Evolutionary conservation across 1,140 invertebrate genomes (phyloP).

Genomic region (Zaprionus gabonicus): DNA sequence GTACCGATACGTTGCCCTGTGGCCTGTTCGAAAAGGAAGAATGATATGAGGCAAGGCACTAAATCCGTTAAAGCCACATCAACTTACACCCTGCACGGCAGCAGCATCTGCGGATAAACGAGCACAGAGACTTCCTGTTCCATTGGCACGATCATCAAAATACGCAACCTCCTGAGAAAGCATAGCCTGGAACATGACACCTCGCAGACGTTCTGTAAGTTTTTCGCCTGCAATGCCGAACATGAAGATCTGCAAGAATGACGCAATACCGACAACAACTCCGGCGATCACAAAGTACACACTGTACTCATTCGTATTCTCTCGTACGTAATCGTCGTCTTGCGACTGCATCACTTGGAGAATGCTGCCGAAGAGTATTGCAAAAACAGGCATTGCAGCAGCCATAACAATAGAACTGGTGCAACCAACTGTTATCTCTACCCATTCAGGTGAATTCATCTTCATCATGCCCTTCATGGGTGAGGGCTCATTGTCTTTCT

Average conservation of each 20-base stretch:
- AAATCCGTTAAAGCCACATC: not conserved
- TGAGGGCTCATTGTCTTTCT: constrained; percentile 63
- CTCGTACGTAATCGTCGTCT: constrained; percentile 85
- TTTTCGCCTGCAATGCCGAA: constrained; percentile 89
- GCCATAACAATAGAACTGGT: constrained; percentile 89
- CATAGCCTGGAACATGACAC: constrained; percentile 88
- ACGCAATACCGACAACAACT: constrained; percentile 87
- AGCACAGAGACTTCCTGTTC: constrained; percentile 89
- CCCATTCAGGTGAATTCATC: constrained; percentile 91
- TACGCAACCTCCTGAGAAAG: constrained; percentile 90
- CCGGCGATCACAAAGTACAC: constrained; percentile 88
- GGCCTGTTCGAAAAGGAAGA: constrained; percentile 85
- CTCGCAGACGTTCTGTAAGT: constrained; percentile 88
- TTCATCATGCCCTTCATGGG: constrained; percentile 86
- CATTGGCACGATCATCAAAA: constrained; percentile 90
- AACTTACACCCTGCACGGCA: constrained; percentile 90
- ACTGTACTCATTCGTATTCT: constrained; percentile 86
- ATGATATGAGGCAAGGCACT: no score
- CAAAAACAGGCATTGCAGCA: constrained; percentile 90
- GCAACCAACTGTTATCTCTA: constrained; percentile 88
- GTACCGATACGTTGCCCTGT: constrained; percentile 90
- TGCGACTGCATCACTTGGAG: constrained; percentile 86
- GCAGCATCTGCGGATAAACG: constrained; percentile 90
- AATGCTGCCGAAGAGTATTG: constrained; percentile 92
- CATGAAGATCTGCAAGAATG: constrained; percentile 87